Evolutionary conservation across 2,888 invertebrate genomes (phyloP), one percentile per base, ranked within the genome.

Genomic region (Pristionchus arcanus): DNA sequence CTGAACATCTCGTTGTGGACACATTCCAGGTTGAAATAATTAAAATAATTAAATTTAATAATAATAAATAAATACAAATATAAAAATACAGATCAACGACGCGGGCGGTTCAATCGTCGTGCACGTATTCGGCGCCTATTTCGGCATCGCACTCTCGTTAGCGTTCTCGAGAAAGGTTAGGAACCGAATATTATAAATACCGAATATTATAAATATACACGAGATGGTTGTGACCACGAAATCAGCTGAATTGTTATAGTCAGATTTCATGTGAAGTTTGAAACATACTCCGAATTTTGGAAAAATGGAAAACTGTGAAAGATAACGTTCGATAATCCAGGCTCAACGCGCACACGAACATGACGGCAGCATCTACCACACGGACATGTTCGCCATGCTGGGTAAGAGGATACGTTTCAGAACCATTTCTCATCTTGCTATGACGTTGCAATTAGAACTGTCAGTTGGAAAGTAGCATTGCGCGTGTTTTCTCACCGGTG

Each of bases 41-140:
- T 21, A 0, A 63, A 63, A n/a, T n/a, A 49, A 49, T 63, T 25
- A 25, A 63, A 25, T 31, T 68, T 68, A 31, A 31, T 31, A 16
- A 34, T n/a, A n/a, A 63, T 63, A n/a, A n/a, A 63, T 25, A 3
- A 5, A 31, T 68, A 16, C 31, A 13, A 34, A 84, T 19, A 28
- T 81, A 7, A 81, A 81, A 81, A 42, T 81, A 68, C 91, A 98
- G 98, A 97, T 97, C 28, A 96, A 97, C 85, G 98, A 98, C 95
- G 97, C 97, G n/a, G 98, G 98, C 42, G 98, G 97, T 83, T 98
- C 98, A 7, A 98, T 98, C 95, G 97, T 97, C 90, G 97, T 99
- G 85, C 99, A 99, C 95, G 97, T 97, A 0, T 99, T 98, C 95
- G 98, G 98, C 7, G 98, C 98, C 28, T 98, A 98, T 95, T 99